Evolutionary conservation across 2,888 invertebrate species (phyloP), one percentile per base, ranked within the genome.

Genomic region (Phyllotreta cruciferae): DNA sequence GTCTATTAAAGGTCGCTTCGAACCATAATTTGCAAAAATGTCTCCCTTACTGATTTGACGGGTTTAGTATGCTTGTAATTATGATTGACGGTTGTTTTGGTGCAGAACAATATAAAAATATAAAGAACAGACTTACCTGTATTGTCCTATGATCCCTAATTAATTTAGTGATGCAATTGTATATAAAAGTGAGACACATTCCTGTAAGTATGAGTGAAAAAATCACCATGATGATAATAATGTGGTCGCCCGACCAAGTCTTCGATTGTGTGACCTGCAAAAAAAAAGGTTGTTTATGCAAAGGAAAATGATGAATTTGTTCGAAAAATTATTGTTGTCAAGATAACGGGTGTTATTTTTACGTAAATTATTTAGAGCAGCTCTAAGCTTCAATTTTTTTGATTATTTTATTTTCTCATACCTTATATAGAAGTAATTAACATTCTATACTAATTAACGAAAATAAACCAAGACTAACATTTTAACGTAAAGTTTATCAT

Each of bases 161-260:
- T 41, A 96, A 86, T 78, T 96, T 95, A 71, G 90, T 86, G 70
- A 92, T 86, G 81, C 95, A 95, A 77, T 94, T 94, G 82, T 92
- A 92, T 68, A 94, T 85, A 81, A 95, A 93, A 44, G 94, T 92
- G 77, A 92, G 88, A 77, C 92, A 91, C 91, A 96, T 93, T 35
- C 94, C 93, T 44, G 91, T 89, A 57, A 96, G 85, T 68, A 96
- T 93, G 62, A 94, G 82, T 14, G 92, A 91, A 80, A 95, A 95
- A 62, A 96, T 91, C 35, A 94, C 87, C 77, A 96, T 87, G 69
- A 96, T 95, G 74, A 94, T 91, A 78, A 92, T 83, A 77, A 95
- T 92, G 79, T 94, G 91, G 70, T 88, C 88, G 7, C 87, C 86
- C 69, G 85, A 84, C 62, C 85, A 77, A 42, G 77, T 75, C 66